These are phyloP conservation scores for Sinocyclocheilus grahami DNA, from an alignment of 2,113 vertebrate genomes.

Conservation along the genomic window DNA sequence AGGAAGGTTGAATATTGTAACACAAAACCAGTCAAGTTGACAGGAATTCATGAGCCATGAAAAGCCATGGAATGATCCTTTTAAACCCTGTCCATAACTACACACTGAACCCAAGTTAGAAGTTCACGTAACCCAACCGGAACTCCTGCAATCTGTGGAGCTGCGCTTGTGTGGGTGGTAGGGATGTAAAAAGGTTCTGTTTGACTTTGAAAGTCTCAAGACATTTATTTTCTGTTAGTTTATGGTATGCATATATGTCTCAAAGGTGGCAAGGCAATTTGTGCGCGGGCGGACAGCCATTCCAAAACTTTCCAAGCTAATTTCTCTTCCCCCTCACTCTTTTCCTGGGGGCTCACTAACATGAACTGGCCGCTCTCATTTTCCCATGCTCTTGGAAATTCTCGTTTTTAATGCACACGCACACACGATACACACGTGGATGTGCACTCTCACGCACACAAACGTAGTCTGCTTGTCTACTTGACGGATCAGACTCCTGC, in stretches of 20 bases:
- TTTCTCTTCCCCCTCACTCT: constrained; percentile 30
- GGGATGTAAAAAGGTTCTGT: constrained; percentile 37
- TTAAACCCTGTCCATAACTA: not conserved
- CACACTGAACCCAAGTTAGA: not conserved
- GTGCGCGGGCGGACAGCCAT: constrained; percentile 53
- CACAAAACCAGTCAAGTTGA: not conserved
- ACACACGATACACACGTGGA: constrained; percentile 32
- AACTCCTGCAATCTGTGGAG: constrained; percentile 17
- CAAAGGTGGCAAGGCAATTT: constrained; percentile 20
- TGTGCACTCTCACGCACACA: constrained; percentile 8
- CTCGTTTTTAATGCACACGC: constrained; percentile 36
- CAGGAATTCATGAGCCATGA: not conserved
- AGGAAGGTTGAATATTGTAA: not conserved
- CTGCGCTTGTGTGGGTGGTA: constrained; percentile 45
- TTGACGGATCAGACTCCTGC: constrained; percentile 25
- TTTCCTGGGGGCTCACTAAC: constrained; percentile 37
- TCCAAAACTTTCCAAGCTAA: constrained; percentile 36
- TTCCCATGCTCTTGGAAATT: constrained; percentile 55
- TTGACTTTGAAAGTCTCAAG: constrained; percentile 35
- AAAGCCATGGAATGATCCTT: not conserved
- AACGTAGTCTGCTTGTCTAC: constrained; percentile 41
- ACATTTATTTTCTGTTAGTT: constrained; percentile 40
- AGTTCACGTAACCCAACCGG: constrained; percentile 21
- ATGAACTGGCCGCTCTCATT: constrained; percentile 32
- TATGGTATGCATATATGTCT: constrained; percentile 55